Base-by-base conservation (phyloP, 2,113 vertebrate genomes). In the Trichechus manatus region DNA sequence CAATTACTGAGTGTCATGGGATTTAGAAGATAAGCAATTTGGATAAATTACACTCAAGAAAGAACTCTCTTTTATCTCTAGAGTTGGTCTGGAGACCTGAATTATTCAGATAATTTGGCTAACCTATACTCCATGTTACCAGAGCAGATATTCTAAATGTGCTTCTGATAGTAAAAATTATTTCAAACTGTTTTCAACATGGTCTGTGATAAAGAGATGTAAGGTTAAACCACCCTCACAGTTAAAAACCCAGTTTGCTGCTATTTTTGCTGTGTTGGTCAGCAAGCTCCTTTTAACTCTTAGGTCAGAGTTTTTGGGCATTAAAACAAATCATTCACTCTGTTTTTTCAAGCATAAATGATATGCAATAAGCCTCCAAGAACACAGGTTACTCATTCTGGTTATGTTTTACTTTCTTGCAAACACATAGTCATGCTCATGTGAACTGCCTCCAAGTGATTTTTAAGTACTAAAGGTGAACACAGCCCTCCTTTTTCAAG, bases 401-500 rank as follows among this genome's bases (percentile, higher is more conserved):
- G 96, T 94, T 87, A 93, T 96, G 94, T 97, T 97, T 98, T 97
- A 97, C 95, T 97, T 96, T 97, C 95, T 93, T 92, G 74, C 87
- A 97, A 97, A 94, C 96, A 93, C 93, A 97, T 39, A 97, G 90
- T 97, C 84, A 86, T 29, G 90, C 39, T 97, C 94, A 94, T 96
- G 33, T 97, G 97, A 98, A 97, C 56, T 91, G 79, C 90, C 74
- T 97, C 95, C 97, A 98, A 97, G 68, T 91, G 88, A 97, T 97
- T 98, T 98, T 97, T 97, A 98, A 98, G 95, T 75, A 97, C 96
- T 96, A 95, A 97, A 98, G 94, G 97, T 98, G 91, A 98, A 98
- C 90, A 98, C 78, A 93, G 96, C 25, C 47, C 17, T 97, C 88
- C 68, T 97, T 98, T 98, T 97, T 91, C 77, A 96, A 83, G 82